Percentiles rank a stretch among this genome's conserved stretches.
These are phyloP conservation scores for Orchestes rusci DNA, from an alignment of 2,888 invertebrate species.

Conservation along the genomic window DNA sequence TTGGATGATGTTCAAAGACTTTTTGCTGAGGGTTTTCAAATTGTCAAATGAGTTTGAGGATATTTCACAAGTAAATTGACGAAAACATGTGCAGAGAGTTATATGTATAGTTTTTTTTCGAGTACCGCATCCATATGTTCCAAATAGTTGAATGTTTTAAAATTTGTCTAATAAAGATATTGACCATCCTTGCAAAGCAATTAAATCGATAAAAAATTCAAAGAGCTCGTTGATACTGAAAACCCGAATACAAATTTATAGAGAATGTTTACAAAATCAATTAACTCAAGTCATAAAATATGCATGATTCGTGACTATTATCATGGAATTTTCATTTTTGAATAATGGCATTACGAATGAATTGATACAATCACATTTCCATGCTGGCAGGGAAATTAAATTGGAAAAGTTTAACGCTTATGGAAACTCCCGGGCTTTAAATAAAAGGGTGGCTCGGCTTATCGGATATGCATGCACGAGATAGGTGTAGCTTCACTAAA, in stretches of 20 bases:
- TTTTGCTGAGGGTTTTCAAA: too few relatives aligned
- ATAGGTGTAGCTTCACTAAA: constrained; percentile 13
- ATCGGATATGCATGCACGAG: constrained; percentile 13
- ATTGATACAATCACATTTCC: constrained; percentile 41
- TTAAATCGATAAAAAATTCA: too few relatives aligned
- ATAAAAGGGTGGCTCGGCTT: constrained; percentile 16
- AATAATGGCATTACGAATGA: constrained; percentile 33
- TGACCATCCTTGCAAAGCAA: too few relatives aligned
- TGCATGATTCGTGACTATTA: constrained; percentile 34
- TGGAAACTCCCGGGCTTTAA: constrained; percentile 29
- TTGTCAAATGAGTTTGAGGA: too few relatives aligned
- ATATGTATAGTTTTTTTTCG: too few relatives aligned
- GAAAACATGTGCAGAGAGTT: too few relatives aligned
- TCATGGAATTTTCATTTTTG: constrained; percentile 34
- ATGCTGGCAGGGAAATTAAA: constrained; percentile 37
- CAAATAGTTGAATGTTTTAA: too few relatives aligned
- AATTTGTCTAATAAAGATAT: too few relatives aligned
- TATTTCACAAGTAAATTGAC: too few relatives aligned
- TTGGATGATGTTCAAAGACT: too few relatives aligned
- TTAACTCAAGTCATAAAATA: constrained; percentile 30
- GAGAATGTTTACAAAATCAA: constrained; percentile 32
- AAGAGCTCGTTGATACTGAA: constrained; percentile 1
- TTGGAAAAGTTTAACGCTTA: constrained; percentile 43
- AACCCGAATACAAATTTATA: constrained; percentile 11
- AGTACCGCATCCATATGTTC: too few relatives aligned